Evolutionary conservation across 2,888 invertebrate species (phyloP), one percentile per base, ranked within the genome.

Genomic region (Odontomyia ornata): DNA sequence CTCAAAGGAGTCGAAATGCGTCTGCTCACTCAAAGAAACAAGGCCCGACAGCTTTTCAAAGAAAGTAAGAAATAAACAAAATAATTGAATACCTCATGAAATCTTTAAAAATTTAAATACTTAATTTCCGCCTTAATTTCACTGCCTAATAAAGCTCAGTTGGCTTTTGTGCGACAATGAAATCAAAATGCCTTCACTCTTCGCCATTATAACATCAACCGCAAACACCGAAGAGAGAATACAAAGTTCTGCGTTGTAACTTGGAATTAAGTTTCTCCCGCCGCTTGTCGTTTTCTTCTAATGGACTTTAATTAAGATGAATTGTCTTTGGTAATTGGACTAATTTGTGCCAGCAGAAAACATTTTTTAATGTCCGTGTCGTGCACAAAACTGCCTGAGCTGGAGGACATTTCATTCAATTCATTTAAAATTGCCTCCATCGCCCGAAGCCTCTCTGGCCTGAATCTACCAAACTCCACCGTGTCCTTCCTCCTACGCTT

Each of bases 301-400:
- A 72, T 72, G 28, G 56, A 60, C 60, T 73, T 60, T 73, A 73
- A 73, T 73, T 73, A 73, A 73, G 73, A 73, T 36, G 73, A 73
- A 73, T 60, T 60, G 73, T 57, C 57, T 36, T 27, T 60, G 36
- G 73, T 73, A 73, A 73, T 73, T 73, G 73, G 73, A 57, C 73
- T 73, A 73, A 73, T 73, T 69, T 73, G 73, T 73, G 43, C 57
- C 73, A n/a, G 60, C 57, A 23, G 73, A 28, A 13, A 73, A 60
- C 60, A 57, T 73, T 73, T 72, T 30, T 52, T 13, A 21, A 43
- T 15, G 36, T 36, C 36, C 18, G 18, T 60, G 15, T 27, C 28
- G 30, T 52, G 36, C 73, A 11, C 36, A 11, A 60, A 60, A 60
- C 1, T 25, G 60, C 60, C 2, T 21, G 25, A 25, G 25, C 60